Evolutionary conservation across 2,113 vertebrate species (phyloP), one percentile per base, ranked within the genome.

Genomic region (Blennius ocellaris): DNA sequence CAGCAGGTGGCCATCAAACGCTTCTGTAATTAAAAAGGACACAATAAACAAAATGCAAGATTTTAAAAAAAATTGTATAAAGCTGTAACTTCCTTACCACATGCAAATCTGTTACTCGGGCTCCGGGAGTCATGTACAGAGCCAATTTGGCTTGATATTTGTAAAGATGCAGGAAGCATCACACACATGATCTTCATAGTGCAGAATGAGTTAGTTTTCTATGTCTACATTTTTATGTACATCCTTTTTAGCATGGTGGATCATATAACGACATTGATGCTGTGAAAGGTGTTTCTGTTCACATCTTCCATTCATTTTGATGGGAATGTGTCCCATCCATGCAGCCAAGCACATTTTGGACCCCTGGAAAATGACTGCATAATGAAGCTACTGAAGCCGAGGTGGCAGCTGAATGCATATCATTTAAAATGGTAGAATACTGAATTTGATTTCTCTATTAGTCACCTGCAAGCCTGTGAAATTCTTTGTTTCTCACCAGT

Each of bases 161-260:
- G 37, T 59, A 30, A 30, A 30, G 0, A 70, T 70, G 1, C 62
- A 9, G 5, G 65, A 53, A 21, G 48, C 71, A 55, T 76, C 40
- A 80, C 64, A 51, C 3, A 6, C n/a, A n/a, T n/a, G n/a, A n/a
- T n/a, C n/a, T n/a, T n/a, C n/a, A n/a, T n/a, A n/a, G n/a, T n/a
- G n/a, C n/a, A n/a, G n/a, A n/a, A n/a, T 53, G 21, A 51, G 47
- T n/a, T 54, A 37, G 49, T 44, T 17, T 9, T 45, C 11, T 30
- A 39, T 44, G 44, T 57, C 1, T 38, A 10, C 11, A 47, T 47
- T 47, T 47, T 47, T 11, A 11, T 39, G 39, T 36, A 21, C 21
- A 21, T n/a, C 36, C 39, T 41, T 15, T 4, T 36, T 37, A n/a
- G 43, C 8, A 58, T 7, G 8, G 36, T 16, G 43, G 8, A 21